Evolutionary conservation across 2,113 vertebrate species (phyloP), one percentile per base, ranked within the genome.

Genomic region (Dasyornis broadbenti): DNA sequence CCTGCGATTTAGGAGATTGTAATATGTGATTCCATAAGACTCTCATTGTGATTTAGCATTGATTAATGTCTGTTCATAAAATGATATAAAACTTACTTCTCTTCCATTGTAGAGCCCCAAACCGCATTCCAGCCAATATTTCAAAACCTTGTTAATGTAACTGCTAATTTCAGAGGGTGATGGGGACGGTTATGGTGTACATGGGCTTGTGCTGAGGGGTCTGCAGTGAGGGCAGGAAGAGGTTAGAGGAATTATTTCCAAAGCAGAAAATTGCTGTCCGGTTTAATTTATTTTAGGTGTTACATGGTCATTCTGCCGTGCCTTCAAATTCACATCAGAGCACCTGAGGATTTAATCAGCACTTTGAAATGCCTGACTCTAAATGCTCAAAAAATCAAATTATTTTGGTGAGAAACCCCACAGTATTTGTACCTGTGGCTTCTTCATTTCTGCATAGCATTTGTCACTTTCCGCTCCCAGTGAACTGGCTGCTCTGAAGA

Each of bases 1-100:
- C 21, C 13, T 30, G 68, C 23, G 44, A 95, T 95, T 93, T 91
- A 92, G 85, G 93, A 72, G 93, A 90, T 56, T 83, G 94, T 90
- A 88, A 93, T 83, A 83, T 92, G 87, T 83, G 82, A 90, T 95
- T 95, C 94, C 87, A 47, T 91, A 92, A 95, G 96, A 81, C 79
- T 94, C 85, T 93, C 95, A 75, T 60, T 93, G 94, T 95, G 94
- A 96, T 96, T 83, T 94, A 93, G 40, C 95, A 52, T 95, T 96
- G 96, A 95, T 96, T 95, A 94, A 96, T 96, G 65, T 15, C 82
- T 2, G 1, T 90, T 90, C 96, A 94, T 95, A 95, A 95, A 95
- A 96, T 91, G 94, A 77, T 81, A 96, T 94, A 96, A 96, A 95
- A 94, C 95, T 95, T 88, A 86, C 79, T 84, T 79, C 87, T 96